phyloP scores from a whole-genome alignment of 2,888 invertebrate genomes.

The Megastigmus dorsalis region DNA sequence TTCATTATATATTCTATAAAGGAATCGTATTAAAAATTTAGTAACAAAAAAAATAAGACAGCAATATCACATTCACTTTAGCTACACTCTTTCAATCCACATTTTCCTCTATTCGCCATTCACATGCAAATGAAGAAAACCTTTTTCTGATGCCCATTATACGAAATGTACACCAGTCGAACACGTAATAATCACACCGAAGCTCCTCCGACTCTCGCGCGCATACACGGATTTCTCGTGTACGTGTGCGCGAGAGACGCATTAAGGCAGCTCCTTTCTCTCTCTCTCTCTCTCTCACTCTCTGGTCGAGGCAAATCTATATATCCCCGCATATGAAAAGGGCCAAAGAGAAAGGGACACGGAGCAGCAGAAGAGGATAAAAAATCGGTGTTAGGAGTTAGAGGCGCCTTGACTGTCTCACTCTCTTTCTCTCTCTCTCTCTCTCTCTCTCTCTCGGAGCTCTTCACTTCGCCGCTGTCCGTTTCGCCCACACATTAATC shows the following conservation, averaged over 20 bases:
- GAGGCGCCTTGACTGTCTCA: constrained; percentile 11
- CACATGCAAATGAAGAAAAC: constrained; percentile 20
- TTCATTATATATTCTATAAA: no score
- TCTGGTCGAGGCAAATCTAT: constrained; percentile 22
- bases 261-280: not conserved
- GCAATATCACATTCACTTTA: no score
- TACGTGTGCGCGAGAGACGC: not conserved
- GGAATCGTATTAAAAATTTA: no score
- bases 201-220: not conserved
- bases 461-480: constrained; percentile 47
- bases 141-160: not conserved
- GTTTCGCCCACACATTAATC: constrained; percentile 72
- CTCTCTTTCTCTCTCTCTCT: not conserved
- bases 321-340: constrained; percentile 1
- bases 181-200: constrained; percentile 27
- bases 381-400: constrained; percentile 48
- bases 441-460: not conserved
- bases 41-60: no score
- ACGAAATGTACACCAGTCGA: not conserved
- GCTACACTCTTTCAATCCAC: not conserved
- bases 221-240: constrained; percentile 13
- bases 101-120: not conserved
- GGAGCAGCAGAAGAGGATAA: constrained; percentile 9
- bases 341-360: not conserved
- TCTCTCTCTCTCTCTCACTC: no score